Evolutionary conservation across 2,888 invertebrate species (phyloP).

Genomic region (Dicroscelio sp.): DNA sequence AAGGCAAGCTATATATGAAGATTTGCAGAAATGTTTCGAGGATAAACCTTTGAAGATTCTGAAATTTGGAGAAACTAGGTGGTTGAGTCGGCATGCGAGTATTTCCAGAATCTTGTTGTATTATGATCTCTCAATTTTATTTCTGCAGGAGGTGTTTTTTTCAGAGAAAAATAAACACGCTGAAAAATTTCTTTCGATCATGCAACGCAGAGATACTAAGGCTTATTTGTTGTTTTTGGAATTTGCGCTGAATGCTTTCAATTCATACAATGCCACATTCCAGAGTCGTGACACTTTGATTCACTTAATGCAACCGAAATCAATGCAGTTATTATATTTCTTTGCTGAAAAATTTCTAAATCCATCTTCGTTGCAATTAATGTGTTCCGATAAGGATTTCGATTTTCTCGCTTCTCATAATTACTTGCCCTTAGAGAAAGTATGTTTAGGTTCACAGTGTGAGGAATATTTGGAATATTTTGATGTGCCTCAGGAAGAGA

Average conservation of each 20-base stretch:
- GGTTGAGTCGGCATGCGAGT: slow-evolving; percentile 30
- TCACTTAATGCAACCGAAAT: slow-evolving; percentile 41
- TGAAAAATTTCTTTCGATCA: background rate
- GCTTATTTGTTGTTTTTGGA: slow-evolving; percentile 40
- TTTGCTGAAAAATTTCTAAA: slow-evolving; percentile 18
- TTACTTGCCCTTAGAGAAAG: background rate
- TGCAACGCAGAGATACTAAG: slow-evolving; percentile 2
- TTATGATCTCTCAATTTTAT: slow-evolving; percentile 5
- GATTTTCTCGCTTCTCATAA: background rate
- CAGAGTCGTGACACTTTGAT: slow-evolving; percentile 33
- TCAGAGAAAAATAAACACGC: background rate
- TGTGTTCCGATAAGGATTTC: background rate
- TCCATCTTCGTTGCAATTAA: background rate
- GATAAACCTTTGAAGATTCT: background rate
- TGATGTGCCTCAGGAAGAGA: background rate
- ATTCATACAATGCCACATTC: slow-evolving; percentile 43
- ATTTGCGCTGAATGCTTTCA: background rate
- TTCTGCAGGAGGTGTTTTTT: slow-evolving; percentile 18
- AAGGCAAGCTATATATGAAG: background rate
- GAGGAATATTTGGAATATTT: background rate
- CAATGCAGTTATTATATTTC: slow-evolving; percentile 7
- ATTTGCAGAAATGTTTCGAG: slow-evolving; percentile 2
- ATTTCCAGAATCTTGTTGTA: slow-evolving; percentile 8
- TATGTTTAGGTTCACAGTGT: background rate
- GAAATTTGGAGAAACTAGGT: slow-evolving; percentile 13